Percentiles rank a stretch among this genome's conserved stretches.
Conservation (phyloP, 2,888 invertebrate species). For the Cotesia congregata region DNA sequence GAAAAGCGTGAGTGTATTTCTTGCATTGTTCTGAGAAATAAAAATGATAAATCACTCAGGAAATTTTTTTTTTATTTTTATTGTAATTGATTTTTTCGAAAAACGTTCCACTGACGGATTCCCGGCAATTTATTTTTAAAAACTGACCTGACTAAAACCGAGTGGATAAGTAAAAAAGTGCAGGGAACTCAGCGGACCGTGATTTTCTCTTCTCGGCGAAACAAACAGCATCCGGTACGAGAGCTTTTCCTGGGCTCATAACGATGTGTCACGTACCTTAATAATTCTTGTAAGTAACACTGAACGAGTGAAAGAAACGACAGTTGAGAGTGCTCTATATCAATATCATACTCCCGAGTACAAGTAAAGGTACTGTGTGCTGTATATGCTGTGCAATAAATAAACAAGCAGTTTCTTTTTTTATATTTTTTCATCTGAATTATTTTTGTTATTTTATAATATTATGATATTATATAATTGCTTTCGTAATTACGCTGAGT, state of each 20-base stretch:
- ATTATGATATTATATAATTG: too few species aligned
- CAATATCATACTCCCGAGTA: conserved; percentile 15
- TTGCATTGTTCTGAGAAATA: neutral
- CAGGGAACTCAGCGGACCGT: conserved; percentile 23
- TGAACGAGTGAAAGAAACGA: conserved; percentile 26
- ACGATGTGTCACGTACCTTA: conserved; percentile 27
- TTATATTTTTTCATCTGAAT: too few species aligned
- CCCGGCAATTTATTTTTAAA: conserved; percentile 22
- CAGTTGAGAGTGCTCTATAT: conserved; percentile 22
- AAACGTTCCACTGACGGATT: conserved; percentile 18
- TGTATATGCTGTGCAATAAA: neutral
- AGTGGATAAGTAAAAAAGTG: conserved; percentile 1
- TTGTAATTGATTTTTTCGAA: neutral
- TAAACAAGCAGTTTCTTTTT: conserved; percentile 10
- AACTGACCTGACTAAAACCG: conserved; percentile 7
- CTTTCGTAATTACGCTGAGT: too few species aligned
- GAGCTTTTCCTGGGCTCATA: conserved; percentile 5
- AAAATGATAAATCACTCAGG: conserved; percentile 2
- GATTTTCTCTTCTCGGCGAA: conserved; percentile 14
- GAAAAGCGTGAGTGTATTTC: neutral
- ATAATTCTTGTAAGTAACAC: conserved; percentile 27
- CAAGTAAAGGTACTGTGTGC: too few species aligned
- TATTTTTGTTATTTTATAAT: too few species aligned
- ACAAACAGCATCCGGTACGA: conserved; percentile 27
- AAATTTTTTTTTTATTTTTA: neutral